Percentiles rank a stretch among this genome's conserved stretches.
These are phyloP conservation scores for Dioctria rufipes DNA, from an alignment of 2,888 invertebrate species.

Conservation along the genomic window DNA sequence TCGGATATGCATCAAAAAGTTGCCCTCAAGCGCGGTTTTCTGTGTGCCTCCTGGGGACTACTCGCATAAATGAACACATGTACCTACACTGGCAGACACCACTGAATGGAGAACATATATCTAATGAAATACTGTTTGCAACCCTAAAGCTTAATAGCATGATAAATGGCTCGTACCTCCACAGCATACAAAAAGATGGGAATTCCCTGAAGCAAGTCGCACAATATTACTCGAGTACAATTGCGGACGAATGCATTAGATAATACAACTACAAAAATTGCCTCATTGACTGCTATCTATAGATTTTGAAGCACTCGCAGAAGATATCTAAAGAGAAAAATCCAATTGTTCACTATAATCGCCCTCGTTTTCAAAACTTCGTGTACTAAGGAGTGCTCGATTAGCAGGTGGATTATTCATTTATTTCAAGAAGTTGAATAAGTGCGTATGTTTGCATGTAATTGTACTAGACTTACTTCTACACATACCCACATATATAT, in stretches of 20 bases:
- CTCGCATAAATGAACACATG: slow-evolving; percentile 35
- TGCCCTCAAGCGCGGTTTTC: slow-evolving; percentile 52
- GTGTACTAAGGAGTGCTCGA: not conserved
- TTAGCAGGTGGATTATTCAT: not conserved
- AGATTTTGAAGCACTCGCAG: slow-evolving; percentile 23
- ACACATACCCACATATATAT: too few species aligned
- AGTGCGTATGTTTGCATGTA: not conserved
- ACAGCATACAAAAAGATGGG: slow-evolving; percentile 29
- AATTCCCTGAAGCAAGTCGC: slow-evolving; percentile 45
- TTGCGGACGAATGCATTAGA: not conserved
- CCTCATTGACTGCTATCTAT: not conserved
- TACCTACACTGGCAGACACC: not conserved
- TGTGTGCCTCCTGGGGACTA: slow-evolving; percentile 44
- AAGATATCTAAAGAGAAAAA: slow-evolving; percentile 48
- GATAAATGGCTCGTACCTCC: slow-evolving; percentile 47
- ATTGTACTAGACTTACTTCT: not conserved
- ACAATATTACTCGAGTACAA: slow-evolving; percentile 26
- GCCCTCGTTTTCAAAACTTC: slow-evolving; percentile 27
- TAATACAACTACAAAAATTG: not conserved
- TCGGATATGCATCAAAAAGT: slow-evolving; percentile 52
- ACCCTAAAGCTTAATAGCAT: slow-evolving; percentile 54
- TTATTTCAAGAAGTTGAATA: not conserved
- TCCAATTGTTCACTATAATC: slow-evolving; percentile 54
- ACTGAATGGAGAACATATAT: slow-evolving; percentile 14
- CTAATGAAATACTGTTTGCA: slow-evolving; percentile 39